Conservation (phyloP, 2,888 invertebrate genomes). For the Andrena fulva region DNA sequence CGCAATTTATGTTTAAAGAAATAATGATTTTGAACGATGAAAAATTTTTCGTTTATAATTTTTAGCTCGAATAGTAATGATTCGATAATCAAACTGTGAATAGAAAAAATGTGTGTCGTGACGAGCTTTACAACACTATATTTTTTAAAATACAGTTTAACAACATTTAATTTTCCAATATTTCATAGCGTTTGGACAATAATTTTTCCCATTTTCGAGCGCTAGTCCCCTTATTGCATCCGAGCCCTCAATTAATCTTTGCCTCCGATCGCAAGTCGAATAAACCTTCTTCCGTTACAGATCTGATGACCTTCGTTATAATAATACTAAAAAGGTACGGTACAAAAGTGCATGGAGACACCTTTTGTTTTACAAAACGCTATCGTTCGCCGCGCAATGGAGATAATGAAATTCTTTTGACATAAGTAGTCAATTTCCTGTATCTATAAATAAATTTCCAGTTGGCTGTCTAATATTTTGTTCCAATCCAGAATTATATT, state of each 20-base stretch:
- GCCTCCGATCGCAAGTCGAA: background rate
- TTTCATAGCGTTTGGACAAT: no score
- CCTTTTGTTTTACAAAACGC: constrained; percentile 68
- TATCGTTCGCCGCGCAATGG: constrained; percentile 56
- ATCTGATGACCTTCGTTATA: constrained; percentile 77
- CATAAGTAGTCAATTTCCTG: constrained; percentile 75
- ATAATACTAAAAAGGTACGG: constrained; percentile 64
- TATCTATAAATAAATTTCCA: constrained; percentile 80
- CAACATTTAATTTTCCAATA: no score
- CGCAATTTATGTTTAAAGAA: no score
- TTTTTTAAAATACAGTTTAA: no score
- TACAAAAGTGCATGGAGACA: constrained; percentile 62
- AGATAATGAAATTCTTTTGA: constrained; percentile 66
- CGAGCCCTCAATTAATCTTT: background rate
- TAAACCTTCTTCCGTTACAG: constrained; percentile 62
- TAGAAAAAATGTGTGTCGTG: no score
- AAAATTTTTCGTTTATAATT: no score
- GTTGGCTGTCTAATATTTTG: constrained; percentile 72
- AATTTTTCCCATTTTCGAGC: no score
- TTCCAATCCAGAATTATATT: constrained; percentile 69
- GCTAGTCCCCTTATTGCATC: no score
- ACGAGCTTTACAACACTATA: no score
- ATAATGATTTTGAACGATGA: no score
- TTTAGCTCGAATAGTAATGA: no score
- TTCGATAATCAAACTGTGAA: no score